Evolutionary conservation across 2,888 invertebrate species (phyloP).

Genomic region (Pyrocoelia pectoralis): DNA sequence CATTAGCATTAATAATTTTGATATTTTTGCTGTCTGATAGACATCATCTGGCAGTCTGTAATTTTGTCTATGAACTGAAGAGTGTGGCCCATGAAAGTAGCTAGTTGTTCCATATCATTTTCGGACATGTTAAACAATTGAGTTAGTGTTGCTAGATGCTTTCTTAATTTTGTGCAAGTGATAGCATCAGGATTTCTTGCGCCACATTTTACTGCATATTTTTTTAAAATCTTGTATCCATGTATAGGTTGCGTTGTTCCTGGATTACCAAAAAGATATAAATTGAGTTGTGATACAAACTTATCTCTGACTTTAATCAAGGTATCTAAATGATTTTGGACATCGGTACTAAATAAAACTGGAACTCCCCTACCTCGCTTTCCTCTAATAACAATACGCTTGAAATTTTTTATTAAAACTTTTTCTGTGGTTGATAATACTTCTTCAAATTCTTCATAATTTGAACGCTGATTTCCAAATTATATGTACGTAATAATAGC

Average conservation of each 20-base stretch:
- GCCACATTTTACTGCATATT: slow-evolving; percentile 38
- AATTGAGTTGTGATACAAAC: slow-evolving; percentile 1
- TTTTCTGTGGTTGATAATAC: not conserved
- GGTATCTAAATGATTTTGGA: slow-evolving; percentile 23
- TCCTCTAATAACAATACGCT: not conserved
- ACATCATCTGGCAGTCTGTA: slow-evolving; percentile 22
- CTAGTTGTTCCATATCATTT: slow-evolving; percentile 40
- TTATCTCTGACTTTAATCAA: not conserved
- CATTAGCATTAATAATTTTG: not conserved
- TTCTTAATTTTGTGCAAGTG: slow-evolving; percentile 38
- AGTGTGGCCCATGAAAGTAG: slow-evolving; percentile 42
- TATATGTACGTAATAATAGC: not conserved
- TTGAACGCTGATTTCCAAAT: not conserved
- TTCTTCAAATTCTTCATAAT: not conserved
- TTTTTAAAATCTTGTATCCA: slow-evolving; percentile 42
- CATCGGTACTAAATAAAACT: slow-evolving; percentile 10
- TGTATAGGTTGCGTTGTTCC: slow-evolving; percentile 18
- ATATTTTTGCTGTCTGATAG: not conserved
- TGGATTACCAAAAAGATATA: slow-evolving; percentile 7
- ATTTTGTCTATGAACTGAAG: slow-evolving; percentile 31
- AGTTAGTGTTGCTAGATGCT: slow-evolving; percentile 41
- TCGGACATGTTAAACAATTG: slow-evolving; percentile 40
- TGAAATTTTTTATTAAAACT: not conserved
- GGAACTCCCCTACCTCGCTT: not conserved
- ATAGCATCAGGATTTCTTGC: slow-evolving; percentile 34